Evolutionary conservation across 1,140 invertebrate species (phyloP).

Genomic region (roundworm (Caenorhabditis elegans)): WBcel235 BX284605.5:15359501-15360000

Average conservation of each 20-base stretch:
- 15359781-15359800: slow-evolving; percentile 83
- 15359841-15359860: slow-evolving; percentile 82
- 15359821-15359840: slow-evolving; percentile 90
- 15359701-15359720: too few relatives aligned
- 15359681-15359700: too few relatives aligned
- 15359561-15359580: too few relatives aligned
- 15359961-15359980: slow-evolving; percentile 78
- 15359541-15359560: too few relatives aligned
- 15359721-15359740: neutral
- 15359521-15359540: too few relatives aligned
- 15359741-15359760: slow-evolving; percentile 79
- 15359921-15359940: slow-evolving; percentile 34
- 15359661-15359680: too few relatives aligned
- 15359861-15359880: slow-evolving; percentile 88
- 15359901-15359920: slow-evolving; percentile 66
- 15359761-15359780: slow-evolving; percentile 76
- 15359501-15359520: slow-evolving; percentile 77
- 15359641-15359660: neutral
- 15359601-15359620: too few relatives aligned
- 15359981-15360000: slow-evolving; percentile 79
- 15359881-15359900: slow-evolving; percentile 74
- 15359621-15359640: too few relatives aligned
- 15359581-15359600: too few relatives aligned
- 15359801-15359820: slow-evolving; percentile 82
- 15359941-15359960: slow-evolving; percentile 77